Evolutionary conservation across 2,797 vertebrate species (phyloP).

Genomic region (Thripadectes ignobilis): DNA sequence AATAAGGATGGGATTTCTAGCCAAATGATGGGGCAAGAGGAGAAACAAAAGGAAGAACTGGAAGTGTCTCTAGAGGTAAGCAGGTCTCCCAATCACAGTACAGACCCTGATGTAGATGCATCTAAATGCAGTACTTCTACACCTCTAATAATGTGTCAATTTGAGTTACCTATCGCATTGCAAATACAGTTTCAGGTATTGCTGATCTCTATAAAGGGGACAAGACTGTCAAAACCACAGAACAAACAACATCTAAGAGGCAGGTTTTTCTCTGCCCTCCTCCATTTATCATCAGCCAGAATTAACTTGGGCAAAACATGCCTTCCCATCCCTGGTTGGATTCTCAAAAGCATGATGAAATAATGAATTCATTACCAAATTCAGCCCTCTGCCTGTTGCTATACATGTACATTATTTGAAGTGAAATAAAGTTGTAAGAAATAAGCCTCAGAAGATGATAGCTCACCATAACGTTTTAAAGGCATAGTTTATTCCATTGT

Average conservation of each 20-base stretch:
- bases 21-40: background rate
- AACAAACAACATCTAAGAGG: background rate
- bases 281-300: slow-evolving; percentile 31
- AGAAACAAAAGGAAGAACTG: background rate
- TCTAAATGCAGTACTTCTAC: background rate
- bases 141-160: background rate
- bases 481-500: no score
- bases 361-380: background rate
- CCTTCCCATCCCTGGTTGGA: background rate
- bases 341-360: background rate
- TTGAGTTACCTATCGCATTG: background rate
- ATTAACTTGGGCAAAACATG: slow-evolving; percentile 5
- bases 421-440: no score
- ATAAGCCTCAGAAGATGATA: no score
- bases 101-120: background rate
- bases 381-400: background rate
- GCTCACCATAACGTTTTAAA: no score
- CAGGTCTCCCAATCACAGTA: background rate
- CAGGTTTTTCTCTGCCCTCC: background rate
- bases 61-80: background rate
- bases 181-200: background rate
- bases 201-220: background rate
- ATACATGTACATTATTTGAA: no score
- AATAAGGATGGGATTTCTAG: background rate
- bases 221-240: background rate